A percentile compares a stretch with the other conserved stretches of the same genome.
phyloP scores from a whole-genome alignment of 2,113 vertebrate species.

The Danio rerio region GRCz12tu NC_133195.1:53876001-53876500 shows the following conservation, averaged over 20 bases:
- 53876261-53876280: not conserved
- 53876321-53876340: not conserved
- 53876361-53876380: not conserved
- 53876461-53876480: too few species aligned
- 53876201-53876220: too few species aligned
- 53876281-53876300: not conserved
- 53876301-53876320: not conserved
- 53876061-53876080: too few species aligned
- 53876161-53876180: too few species aligned
- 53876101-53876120: too few species aligned
- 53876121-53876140: too few species aligned
- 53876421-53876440: not conserved
- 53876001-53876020: too few species aligned
- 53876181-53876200: too few species aligned
- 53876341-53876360: constrained; percentile 17
- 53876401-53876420: not conserved
- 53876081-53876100: too few species aligned
- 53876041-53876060: too few species aligned
- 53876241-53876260: not conserved
- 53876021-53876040: too few species aligned
- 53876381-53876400: not conserved
- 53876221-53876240: not conserved
- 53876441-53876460: not conserved
- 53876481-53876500: not conserved
- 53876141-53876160: too few species aligned